These are phyloP conservation scores for Microctenopoma lineatum DNA, from an alignment of 2,797 vertebrate genomes.

Conservation along the genomic window DNA sequence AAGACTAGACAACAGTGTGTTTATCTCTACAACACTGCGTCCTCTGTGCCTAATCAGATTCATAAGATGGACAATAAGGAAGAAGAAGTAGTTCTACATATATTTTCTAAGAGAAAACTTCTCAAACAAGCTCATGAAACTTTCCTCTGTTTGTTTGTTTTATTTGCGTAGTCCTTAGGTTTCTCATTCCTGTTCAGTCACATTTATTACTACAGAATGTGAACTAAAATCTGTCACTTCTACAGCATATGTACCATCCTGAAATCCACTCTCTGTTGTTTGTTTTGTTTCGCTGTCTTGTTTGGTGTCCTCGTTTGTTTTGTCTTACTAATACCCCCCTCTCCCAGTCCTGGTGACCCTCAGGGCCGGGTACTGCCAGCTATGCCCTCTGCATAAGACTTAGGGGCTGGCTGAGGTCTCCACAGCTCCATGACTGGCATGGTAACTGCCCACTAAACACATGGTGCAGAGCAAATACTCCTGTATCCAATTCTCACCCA, in stretches of 20 bases:
- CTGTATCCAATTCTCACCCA: constrained; percentile 22
- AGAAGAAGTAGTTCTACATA: constrained; percentile 7
- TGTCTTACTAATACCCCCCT: constrained; percentile 15
- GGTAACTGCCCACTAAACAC: constrained; percentile 61
- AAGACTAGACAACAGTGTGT: background rate
- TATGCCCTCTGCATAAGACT: constrained; percentile 63
- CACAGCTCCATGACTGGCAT: constrained; percentile 65
- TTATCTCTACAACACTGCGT: constrained; percentile 3
- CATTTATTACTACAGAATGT: background rate
- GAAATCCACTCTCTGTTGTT: background rate
- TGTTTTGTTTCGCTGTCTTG: background rate
- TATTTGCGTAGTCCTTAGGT: constrained; percentile 6
- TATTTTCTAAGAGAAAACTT: background rate
- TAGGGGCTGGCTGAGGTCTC: constrained; percentile 51
- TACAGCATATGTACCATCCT: background rate
- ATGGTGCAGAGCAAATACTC: constrained; percentile 34
- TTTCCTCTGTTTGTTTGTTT: background rate
- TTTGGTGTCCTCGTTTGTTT: constrained; percentile 25
- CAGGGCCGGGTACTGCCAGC: constrained; percentile 57
- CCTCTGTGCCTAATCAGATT: constrained; percentile 30
- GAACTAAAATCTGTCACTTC: background rate
- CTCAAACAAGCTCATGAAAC: constrained; percentile 1
- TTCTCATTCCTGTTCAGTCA: constrained; percentile 1
- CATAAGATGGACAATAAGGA: constrained; percentile 17
- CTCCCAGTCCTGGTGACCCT: constrained; percentile 49